Base-by-base conservation (phyloP, 2,888 invertebrate species). In the Stenotaenia linearis region DNA sequence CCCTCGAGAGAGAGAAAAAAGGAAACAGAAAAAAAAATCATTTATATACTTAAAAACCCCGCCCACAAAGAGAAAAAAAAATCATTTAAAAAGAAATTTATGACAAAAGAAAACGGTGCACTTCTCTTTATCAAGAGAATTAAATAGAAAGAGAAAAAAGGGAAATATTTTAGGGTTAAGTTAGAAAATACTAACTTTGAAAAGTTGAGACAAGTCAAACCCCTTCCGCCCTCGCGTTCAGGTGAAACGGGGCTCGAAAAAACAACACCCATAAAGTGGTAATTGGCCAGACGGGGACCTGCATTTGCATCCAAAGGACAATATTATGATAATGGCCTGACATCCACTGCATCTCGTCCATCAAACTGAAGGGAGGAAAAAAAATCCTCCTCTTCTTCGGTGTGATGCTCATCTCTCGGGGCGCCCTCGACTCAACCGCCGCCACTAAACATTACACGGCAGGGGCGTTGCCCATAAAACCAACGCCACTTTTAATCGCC, bases 271-370 rank as follows among this genome's bases (percentile, higher is more conserved):
- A 69, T 69, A 69, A 69, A 69, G 35, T 75, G 32, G 32, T 75
- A 75, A 75, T 75, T 75, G 75, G 75, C 75, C 75, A 32, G 37
- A 32, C 75, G 37, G 75, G 35, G 32, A 75, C 75, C 21, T 32
- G 35, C 75, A 37, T 75, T 75, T 75, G 75, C 75, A 75, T 75
- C n/a, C 75, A 75, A 75, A 75, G 18, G 37, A 37, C 75, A 75
- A 75, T 32, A 75, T 75, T 75, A 75, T 75, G 75, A 37, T 35
- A 75, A 75, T 75, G 75, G 37, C 32, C 75, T 35, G 32, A 32
- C 75, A 75, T 75, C 75, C 21, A 37, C 75, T 35, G 75, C 32
- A 75, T 75, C 75, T 37, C 75, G 35, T 37, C 75, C 75, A 35
- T 75, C 75, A 69, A 69, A 69, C 25, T 69, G 69, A 28, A 69